Evolutionary conservation across 2,113 vertebrate genomes (phyloP), one percentile per base, ranked within the genome.

Genomic region (Andinoacara biseriatus): DNA sequence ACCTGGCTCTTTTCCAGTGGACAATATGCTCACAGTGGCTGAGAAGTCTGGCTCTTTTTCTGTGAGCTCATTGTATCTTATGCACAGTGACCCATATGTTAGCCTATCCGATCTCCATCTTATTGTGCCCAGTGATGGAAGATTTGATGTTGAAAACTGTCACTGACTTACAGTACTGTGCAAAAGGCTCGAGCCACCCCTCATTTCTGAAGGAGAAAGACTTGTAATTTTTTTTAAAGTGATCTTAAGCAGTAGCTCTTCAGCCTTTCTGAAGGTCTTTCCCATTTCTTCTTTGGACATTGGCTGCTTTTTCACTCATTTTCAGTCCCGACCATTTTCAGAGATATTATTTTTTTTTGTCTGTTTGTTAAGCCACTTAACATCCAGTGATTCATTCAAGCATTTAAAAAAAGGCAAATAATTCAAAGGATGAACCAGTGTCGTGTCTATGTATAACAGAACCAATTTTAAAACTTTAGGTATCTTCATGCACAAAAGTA

Each of bases 1-100:
- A 80, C 11, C 74, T 92, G 91, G 90, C 87, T 81, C 10, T n/a
- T 5, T 20, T 86, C 88, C 91, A 90, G 61, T 11, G 22, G 61
- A 57, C 81, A 82, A 74, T 84, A 87, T 90, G 87, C 18, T 82
- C 79, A 24, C 75, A 33, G 31, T 33, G 61, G 58, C 80, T 77
- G 75, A 33, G 52, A 7, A 52, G 78, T 82, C 86, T 87, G 82
- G 17, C 46, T 86, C 49, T 61, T 59, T 65, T 22, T 20, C 67
- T 74, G 24, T 4, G 9, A 62, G 22, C 17, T 77, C 61, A 22
- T 52, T 54, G 15, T 35, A n/a, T 18, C 15, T 43, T 5, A 18
- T 57, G 14, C 49, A 69, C 60, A 87, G 14, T 29, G 63, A 67
- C 24, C 5, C 0, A 1, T 52, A 52, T 58, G 54, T 75, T 69